Conservation (phyloP, 37 sponge, comb jelly and placozoan species). For the Chondrilla cf. caribensis region DNA sequence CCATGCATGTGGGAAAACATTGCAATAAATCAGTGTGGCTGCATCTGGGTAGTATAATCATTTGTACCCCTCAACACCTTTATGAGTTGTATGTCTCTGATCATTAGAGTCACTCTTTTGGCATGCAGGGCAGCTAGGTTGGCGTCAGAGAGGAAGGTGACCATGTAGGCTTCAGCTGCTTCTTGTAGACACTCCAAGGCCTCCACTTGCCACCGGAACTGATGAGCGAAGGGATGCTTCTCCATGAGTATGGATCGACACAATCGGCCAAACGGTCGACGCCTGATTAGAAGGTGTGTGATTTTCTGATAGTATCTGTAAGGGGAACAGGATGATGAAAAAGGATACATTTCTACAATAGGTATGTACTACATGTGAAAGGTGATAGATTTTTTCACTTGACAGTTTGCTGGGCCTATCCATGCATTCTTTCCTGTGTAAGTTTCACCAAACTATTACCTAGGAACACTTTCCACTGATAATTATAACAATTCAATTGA, state of each 20-base stretch:
- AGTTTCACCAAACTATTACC: too few relatives aligned
- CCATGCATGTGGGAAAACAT: background rate
- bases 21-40: background rate
- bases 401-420: too few relatives aligned
- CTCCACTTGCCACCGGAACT: constrained; percentile 62
- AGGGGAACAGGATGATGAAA: too few relatives aligned
- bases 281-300: constrained; percentile 57
- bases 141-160: constrained; percentile 52
- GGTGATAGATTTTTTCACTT: too few relatives aligned
- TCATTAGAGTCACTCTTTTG: constrained; percentile 69
- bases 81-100: constrained; percentile 44
- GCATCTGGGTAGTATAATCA: background rate
- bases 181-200: constrained; percentile 75
- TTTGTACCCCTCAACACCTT: constrained; percentile 29
- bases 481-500: too few relatives aligned
- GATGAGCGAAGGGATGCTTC: constrained; percentile 17
- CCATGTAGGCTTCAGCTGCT: constrained; percentile 68
- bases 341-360: too few relatives aligned
- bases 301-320: constrained; percentile 39
- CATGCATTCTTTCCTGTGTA: too few relatives aligned
- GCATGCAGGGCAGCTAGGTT: constrained; percentile 57
- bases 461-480: too few relatives aligned
- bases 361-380: too few relatives aligned
- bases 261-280: constrained; percentile 52
- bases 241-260: constrained; percentile 24